Evolutionary conservation across 2,888 invertebrate genomes (phyloP).

Genomic region (Stictocephala bisonia): DNA sequence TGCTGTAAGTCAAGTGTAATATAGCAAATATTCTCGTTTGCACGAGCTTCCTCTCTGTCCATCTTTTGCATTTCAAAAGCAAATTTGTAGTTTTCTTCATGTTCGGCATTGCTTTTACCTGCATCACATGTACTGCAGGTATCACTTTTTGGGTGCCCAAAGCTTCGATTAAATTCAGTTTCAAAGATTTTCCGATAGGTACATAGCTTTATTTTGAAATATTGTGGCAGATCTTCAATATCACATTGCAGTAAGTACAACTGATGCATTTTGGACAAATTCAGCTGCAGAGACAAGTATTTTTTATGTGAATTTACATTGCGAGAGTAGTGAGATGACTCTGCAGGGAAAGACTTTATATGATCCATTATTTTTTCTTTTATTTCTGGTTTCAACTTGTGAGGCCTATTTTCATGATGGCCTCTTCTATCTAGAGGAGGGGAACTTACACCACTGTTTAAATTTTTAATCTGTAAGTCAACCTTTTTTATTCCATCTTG

Average conservation of each 20-base stretch:
- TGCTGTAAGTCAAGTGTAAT: constrained; percentile 53
- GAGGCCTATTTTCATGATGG: constrained; percentile 15
- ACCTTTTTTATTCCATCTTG: constrained; percentile 29
- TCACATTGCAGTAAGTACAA: constrained; percentile 22
- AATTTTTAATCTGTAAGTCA: constrained; percentile 22
- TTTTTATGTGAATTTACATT: constrained; percentile 31
- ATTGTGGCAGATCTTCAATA: not conserved
- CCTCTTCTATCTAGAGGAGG: constrained; percentile 36
- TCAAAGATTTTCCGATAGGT: constrained; percentile 30
- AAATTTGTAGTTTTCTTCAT: constrained; percentile 46
- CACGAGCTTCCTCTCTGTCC: constrained; percentile 44
- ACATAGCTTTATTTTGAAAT: constrained; percentile 17
- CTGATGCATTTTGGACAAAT: constrained; percentile 22
- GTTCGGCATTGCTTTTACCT: constrained; percentile 48
- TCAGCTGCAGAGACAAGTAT: constrained; percentile 32
- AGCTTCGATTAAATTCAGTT: constrained; percentile 46
- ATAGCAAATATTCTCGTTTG: constrained; percentile 35
- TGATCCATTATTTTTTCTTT: constrained; percentile 27
- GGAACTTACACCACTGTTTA: constrained; percentile 15
- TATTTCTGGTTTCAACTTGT: constrained; percentile 15
- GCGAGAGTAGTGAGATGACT: constrained; percentile 37
- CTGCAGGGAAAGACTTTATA: constrained; percentile 37
- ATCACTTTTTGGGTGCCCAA: constrained; percentile 57
- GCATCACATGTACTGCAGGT: constrained; percentile 55
- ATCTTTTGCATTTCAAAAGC: constrained; percentile 44